Conservation (phyloP, 2,113 vertebrate genomes). For the Ochotona princeps region DNA sequence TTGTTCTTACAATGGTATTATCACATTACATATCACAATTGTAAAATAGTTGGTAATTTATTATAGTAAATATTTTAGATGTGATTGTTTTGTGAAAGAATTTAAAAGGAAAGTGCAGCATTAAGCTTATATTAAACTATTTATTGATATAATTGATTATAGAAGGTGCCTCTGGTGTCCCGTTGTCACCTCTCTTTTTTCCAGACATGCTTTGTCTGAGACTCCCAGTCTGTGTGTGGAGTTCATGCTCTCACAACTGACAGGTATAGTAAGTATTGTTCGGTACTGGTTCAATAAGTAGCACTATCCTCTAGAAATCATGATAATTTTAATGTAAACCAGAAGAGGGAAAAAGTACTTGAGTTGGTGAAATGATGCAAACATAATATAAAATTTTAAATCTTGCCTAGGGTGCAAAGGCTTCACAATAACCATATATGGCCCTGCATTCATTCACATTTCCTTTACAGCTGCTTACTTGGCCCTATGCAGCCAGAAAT, state of each 20-base stretch:
- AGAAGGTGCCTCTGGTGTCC: not conserved
- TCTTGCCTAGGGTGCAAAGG: not conserved
- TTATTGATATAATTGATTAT: not conserved
- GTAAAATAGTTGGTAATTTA: conserved; percentile 18
- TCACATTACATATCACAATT: conserved; percentile 10
- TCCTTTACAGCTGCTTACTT: not conserved
- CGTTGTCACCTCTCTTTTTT: not conserved
- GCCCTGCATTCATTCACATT: not conserved
- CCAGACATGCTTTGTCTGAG: not conserved
- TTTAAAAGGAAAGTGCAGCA: not conserved
- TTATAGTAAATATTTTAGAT: not conserved
- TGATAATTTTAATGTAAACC: no score
- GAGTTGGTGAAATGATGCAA: not conserved
- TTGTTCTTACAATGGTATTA: conserved; percentile 16
- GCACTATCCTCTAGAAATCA: no score
- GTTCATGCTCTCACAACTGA: not conserved
- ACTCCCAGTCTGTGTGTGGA: not conserved
- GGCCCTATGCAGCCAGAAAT: not conserved
- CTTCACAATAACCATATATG: no score
- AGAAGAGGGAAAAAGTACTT: no score
- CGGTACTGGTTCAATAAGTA: no score
- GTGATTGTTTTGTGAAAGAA: conserved; percentile 21
- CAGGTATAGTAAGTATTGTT: not conserved
- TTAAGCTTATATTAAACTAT: not conserved
- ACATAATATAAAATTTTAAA: not conserved